These are phyloP conservation scores for Diglossa cyanea DNA, from an alignment of 2,797 vertebrate genomes.

Conservation along the genomic window DNA sequence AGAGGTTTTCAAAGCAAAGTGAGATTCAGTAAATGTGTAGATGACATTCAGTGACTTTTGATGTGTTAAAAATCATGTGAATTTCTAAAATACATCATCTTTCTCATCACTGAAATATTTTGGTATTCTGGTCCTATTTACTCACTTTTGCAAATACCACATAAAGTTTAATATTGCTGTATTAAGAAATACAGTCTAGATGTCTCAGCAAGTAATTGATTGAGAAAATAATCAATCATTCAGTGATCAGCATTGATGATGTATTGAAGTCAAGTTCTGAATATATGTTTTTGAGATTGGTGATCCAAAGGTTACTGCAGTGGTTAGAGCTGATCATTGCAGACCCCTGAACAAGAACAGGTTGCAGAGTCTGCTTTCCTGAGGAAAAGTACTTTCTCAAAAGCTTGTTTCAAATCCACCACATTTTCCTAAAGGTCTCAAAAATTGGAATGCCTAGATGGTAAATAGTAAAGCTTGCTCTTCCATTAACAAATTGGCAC, in stretches of 20 bases:
- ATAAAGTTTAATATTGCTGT: neutral
- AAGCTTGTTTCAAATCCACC: neutral
- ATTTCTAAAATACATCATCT: neutral
- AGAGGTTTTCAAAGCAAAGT: neutral
- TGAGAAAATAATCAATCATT: neutral
- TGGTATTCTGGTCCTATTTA: neutral
- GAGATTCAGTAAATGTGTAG: neutral
- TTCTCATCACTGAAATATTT: neutral
- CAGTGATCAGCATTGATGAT: neutral
- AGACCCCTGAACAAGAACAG: neutral
- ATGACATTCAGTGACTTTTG: neutral
- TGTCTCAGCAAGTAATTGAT: neutral
- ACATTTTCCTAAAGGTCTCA: neutral
- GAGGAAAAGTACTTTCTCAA: neutral
- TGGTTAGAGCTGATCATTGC: neutral
- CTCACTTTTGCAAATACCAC: neutral
- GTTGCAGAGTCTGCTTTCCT: neutral
- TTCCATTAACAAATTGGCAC: neutral
- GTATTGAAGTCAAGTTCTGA: neutral
- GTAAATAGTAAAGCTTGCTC: neutral
- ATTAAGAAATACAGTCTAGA: neutral
- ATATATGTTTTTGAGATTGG: neutral
- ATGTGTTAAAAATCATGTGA: neutral
- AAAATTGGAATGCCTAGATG: neutral
- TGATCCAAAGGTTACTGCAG: neutral